phyloP scores from a whole-genome alignment of 2,113 vertebrate species.

The Cairina moschata region DNA sequence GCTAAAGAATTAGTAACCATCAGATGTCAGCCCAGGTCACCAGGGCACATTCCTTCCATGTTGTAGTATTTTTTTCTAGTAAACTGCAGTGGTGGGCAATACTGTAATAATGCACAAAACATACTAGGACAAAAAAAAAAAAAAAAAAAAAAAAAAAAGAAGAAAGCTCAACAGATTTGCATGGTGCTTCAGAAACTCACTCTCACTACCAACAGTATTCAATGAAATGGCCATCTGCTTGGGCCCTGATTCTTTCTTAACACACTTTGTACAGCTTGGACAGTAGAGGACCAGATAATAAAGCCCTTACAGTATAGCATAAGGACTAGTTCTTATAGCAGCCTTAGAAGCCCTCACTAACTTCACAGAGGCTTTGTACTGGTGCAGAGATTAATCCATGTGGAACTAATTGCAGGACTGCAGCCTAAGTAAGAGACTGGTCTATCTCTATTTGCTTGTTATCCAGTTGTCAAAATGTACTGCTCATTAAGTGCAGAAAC shows the following conservation, averaged over 20 bases:
- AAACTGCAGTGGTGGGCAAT: background rate
- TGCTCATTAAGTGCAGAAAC: conserved; percentile 56
- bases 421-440: background rate
- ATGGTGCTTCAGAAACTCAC: background rate
- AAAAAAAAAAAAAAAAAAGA: background rate
- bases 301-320: background rate
- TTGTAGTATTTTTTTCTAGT: conserved; percentile 1
- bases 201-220: background rate
- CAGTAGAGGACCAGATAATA: background rate
- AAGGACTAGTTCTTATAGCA: conserved; percentile 35
- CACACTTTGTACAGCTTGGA: background rate
- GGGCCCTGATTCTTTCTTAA: background rate
- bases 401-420: conserved; percentile 46
- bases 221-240: background rate
- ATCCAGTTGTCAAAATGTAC: conserved; percentile 47
- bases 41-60: conserved; percentile 1
- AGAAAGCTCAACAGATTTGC: background rate
- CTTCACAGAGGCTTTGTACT: conserved; percentile 41
- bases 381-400: conserved; percentile 23
- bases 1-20: background rate
- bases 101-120: background rate
- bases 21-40: background rate
- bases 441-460: conserved; percentile 51
- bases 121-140: background rate
- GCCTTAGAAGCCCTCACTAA: conserved; percentile 6